These are phyloP conservation scores for Cherax destructor DNA, from an alignment of 1,140 invertebrate genomes.

Conservation along the genomic window DNA sequence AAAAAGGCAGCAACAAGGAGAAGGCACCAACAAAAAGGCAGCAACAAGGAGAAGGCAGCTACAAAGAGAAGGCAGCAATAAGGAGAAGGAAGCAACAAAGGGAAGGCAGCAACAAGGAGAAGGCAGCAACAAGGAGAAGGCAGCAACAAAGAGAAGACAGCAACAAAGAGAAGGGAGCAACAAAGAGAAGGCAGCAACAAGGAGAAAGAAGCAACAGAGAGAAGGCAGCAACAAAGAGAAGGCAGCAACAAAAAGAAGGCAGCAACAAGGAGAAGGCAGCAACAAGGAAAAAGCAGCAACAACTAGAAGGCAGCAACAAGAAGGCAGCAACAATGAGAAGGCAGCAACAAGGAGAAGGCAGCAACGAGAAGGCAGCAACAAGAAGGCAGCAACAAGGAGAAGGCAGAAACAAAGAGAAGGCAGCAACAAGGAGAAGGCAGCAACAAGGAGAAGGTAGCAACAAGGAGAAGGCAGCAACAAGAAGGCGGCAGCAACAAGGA, in stretches of 20 bases:
- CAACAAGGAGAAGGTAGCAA: background rate
- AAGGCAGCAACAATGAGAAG: background rate
- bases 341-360: background rate
- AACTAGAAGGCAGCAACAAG: background rate
- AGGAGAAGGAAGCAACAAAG: background rate
- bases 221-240: too few species aligned
- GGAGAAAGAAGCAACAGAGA: too few species aligned
- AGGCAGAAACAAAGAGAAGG: constrained; percentile 5
- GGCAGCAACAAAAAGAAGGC: too few species aligned
- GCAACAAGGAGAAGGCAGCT: background rate
- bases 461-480: background rate
- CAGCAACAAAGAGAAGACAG: too few species aligned
- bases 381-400: background rate
- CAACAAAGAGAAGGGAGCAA: background rate
- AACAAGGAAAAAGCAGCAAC: background rate
- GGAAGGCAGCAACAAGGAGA: background rate
- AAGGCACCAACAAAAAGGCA: background rate
- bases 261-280: too few species aligned
- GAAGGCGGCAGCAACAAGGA: background rate
- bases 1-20: background rate
- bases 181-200: background rate
- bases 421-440: background rate
- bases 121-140: background rate
- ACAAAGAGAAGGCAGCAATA: background rate
- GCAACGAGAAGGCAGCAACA: background rate